These are phyloP conservation scores for Baryphthengus martii DNA, from an alignment of 2,113 vertebrate genomes.

Conservation along the genomic window DNA sequence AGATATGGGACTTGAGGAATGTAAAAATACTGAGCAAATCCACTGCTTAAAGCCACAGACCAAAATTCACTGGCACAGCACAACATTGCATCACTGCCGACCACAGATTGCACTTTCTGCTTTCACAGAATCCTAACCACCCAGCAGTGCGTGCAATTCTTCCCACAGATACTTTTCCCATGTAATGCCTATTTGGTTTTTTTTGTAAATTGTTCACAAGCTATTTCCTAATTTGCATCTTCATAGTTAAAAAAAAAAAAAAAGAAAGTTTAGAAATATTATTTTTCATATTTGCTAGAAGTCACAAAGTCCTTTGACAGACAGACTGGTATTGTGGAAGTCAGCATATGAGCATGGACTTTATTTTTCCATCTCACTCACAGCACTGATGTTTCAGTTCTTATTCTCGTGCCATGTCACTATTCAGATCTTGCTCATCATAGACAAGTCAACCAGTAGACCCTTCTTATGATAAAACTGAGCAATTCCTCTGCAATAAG, in stretches of 20 bases:
- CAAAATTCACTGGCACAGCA: background rate
- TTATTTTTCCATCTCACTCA: background rate
- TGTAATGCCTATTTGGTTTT: background rate
- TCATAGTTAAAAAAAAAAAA: background rate
- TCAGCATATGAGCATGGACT: background rate
- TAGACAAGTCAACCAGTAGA: fast-evolving
- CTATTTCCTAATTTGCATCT: background rate
- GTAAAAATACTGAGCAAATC: background rate
- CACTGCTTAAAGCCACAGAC: background rate
- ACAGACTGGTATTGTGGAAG: background rate
- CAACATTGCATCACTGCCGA: background rate
- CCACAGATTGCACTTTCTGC: background rate
- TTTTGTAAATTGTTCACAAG: background rate
- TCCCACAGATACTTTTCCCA: background rate
- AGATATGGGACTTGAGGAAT: background rate
- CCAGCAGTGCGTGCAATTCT: background rate
- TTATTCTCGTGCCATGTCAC: background rate
- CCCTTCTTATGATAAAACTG: background rate
- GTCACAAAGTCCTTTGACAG: background rate
- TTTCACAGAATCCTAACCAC: background rate
- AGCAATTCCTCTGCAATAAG: background rate
- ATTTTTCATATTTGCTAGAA: background rate
- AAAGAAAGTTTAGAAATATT: background rate
- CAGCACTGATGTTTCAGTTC: background rate
- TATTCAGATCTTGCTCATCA: background rate